Evolutionary conservation across 2,888 invertebrate species (phyloP).

Genomic region (Eupithecia abbreviata): DNA sequence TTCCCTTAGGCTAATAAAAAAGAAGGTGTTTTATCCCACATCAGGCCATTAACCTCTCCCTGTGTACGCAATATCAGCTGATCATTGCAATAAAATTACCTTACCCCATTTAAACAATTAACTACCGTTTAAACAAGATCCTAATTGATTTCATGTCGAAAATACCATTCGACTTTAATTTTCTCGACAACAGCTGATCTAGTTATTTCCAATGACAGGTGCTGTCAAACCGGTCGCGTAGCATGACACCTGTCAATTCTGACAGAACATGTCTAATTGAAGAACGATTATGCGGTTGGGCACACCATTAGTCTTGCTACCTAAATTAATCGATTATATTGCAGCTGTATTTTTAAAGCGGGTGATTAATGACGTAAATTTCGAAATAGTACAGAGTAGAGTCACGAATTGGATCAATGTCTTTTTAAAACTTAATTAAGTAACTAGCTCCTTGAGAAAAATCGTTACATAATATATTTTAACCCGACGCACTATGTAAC

Average conservation of each 20-base stretch:
- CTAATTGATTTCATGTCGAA: conserved; percentile 25
- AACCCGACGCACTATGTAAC: neutral
- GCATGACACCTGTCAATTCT: conserved; percentile 63
- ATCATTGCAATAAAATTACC: conserved; percentile 19
- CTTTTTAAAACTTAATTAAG: conserved; percentile 9
- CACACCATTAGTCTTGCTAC: conserved; percentile 38
- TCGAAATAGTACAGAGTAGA: conserved; percentile 25
- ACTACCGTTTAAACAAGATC: conserved; percentile 1
- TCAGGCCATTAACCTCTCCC: neutral
- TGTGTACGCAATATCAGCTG: conserved; percentile 26
- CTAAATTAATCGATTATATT: conserved; percentile 26
- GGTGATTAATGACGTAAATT: conserved; percentile 28
- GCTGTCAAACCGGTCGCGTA: conserved; percentile 58
- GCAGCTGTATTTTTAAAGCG: conserved; percentile 31
- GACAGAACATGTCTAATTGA: conserved; percentile 51
- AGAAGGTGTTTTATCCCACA: neutral
- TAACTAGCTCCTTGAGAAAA: neutral
- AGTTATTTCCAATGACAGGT: conserved; percentile 54
- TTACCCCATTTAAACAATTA: conserved; percentile 35
- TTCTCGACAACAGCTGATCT: conserved; percentile 49
- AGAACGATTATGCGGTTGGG: conserved; percentile 41
- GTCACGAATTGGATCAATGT: conserved; percentile 28
- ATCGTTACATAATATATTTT: neutral
- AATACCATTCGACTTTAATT: neutral
- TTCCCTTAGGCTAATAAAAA: too few species aligned